Evolutionary conservation across 2,888 invertebrate species (phyloP).

Genomic region (Drosophila emarginata): DNA sequence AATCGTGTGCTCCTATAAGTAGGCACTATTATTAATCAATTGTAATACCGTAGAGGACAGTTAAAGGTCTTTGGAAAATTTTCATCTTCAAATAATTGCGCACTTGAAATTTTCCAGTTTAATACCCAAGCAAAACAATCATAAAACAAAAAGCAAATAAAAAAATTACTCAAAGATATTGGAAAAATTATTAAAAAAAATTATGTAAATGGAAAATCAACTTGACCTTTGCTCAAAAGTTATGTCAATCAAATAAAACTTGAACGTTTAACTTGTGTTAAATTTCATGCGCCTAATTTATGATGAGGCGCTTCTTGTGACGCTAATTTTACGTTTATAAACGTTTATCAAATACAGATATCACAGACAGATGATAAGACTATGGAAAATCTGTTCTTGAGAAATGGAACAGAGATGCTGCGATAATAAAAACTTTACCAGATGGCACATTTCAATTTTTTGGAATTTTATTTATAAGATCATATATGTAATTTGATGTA

Average conservation of each 20-base stretch:
- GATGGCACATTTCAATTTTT: not conserved
- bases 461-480: no score
- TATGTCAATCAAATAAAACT: not conserved
- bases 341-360: constrained; percentile 38
- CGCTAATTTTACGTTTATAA: not conserved
- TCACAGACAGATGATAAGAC: constrained; percentile 46
- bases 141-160: not conserved
- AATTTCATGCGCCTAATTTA: constrained; percentile 5
- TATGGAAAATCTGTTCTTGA: constrained; percentile 43
- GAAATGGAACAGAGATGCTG: constrained; percentile 3
- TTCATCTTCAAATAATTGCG: not conserved
- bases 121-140: not conserved
- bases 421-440: not conserved
- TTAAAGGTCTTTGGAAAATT: not conserved
- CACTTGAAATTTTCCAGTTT: not conserved
- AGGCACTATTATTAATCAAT: not conserved
- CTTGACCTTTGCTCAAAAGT: not conserved
- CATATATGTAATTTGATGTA: no score
- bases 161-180: not conserved
- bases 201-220: not conserved
- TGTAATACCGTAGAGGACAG: not conserved
- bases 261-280: not conserved
- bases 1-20: not conserved
- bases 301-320: not conserved
- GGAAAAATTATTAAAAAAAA: not conserved